phyloP scores from a whole-genome alignment of 1,140 invertebrate species.

The Pseudomyrmex cubaensis region DNA sequence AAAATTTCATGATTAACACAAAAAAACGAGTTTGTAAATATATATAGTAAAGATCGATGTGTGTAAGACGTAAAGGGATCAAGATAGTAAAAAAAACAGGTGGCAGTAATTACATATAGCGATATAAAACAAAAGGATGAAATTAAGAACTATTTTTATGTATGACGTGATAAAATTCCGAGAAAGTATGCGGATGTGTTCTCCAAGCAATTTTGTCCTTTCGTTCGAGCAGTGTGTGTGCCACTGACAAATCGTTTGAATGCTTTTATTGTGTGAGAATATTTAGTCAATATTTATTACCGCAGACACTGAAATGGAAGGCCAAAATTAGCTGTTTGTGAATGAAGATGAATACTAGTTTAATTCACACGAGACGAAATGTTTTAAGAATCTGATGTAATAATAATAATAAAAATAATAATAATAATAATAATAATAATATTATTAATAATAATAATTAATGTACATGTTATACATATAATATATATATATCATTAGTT shows the following conservation, averaged over 20 bases:
- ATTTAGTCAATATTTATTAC: conserved; percentile 73
- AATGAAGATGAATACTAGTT: conserved; percentile 68
- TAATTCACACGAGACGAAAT: conserved; percentile 63
- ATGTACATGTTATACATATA: conserved; percentile 77
- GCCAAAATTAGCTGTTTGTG: conserved; percentile 61
- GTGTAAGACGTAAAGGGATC: conserved; percentile 72
- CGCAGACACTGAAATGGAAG: conserved; percentile 62
- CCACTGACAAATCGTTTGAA: conserved; percentile 58
- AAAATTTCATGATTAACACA: conserved; percentile 56
- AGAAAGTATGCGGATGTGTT: conserved; percentile 59
- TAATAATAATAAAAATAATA: conserved; percentile 71
- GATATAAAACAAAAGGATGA: conserved; percentile 61
- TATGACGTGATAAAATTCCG: conserved; percentile 67
- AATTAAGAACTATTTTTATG: conserved; percentile 78
- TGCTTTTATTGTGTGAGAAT: conserved; percentile 63
- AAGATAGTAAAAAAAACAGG: conserved; percentile 71
- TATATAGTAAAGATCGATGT: conserved; percentile 61
- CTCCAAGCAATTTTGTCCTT: conserved; percentile 65
- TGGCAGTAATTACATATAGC: conserved; percentile 63
- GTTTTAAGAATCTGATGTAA: conserved; percentile 68
- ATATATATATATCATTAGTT: conserved; percentile 77
- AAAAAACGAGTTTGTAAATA: conserved; percentile 71
- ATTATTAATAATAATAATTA: conserved; percentile 70
- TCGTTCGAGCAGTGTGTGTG: conserved; percentile 37
- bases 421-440: conserved; percentile 66